Base-by-base conservation (phyloP, 1,140 invertebrate genomes). In the Latrodectus geometricus region DNA sequence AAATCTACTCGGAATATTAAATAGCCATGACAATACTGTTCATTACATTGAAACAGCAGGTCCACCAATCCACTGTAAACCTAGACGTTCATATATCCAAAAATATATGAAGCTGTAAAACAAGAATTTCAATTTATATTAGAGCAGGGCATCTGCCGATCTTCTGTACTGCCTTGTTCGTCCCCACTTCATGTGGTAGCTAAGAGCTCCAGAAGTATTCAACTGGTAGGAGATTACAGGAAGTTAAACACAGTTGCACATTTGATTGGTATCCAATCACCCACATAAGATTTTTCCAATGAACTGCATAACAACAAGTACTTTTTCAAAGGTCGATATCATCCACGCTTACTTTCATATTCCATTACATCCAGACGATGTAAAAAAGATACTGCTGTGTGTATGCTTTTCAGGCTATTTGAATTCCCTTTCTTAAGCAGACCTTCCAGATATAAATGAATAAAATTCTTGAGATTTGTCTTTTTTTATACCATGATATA, bases 101-200 rank as follows among this genome's bases (percentile, higher is more conserved):
- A 65, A 61, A 1, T 77, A 14, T 61, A 61, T 11, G 52, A 77
- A 3, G 52, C 54, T 21, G 52, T 61, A n/a, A 56, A 77, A 21
- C 15, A 77, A 61, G 75, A 77, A 77, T 77, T 77, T 61, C 75
- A 77, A 35, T 77, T 77, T 35, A 61, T 77, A n/a, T 15, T 61
- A 9, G 8, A 56, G 17, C 52, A 77, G 15, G 52, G 54, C 1
- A 61, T 77, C 0, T 12, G 17, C 20, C 14, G 52, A 9, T n/a
- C 54, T 5, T 77, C 52, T n/a, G 61, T n/a, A 56, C 23, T n/a
- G 3, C 54, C 52, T 5, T 21, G 20, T 54, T 49, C 70, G 9
- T 9, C 17, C 8, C 74, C 49, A n/a, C 2, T 76, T 9, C 17
- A 3, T 49, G 49, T 74, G 48, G 12, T 74, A 4, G 9, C 35